Evolutionary conservation across 2,113 vertebrate genomes (phyloP).

Genomic region (Syngnathoides biaculeatus): DNA sequence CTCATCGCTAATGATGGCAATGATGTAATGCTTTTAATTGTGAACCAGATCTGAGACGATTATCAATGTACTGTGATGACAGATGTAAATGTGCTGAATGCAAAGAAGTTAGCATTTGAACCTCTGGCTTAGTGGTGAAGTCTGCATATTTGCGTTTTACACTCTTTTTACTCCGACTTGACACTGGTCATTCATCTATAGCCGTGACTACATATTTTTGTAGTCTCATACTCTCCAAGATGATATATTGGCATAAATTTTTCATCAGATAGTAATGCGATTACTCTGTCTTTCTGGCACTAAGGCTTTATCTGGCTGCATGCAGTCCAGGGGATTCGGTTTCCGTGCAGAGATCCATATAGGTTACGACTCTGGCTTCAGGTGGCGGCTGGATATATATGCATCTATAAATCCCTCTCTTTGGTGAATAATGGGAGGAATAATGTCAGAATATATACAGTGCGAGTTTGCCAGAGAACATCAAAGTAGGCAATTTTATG

Average conservation of each 20-base stretch:
- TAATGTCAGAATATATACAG: slow-evolving; percentile 25
- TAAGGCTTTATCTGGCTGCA: slow-evolving; percentile 66
- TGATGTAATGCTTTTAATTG: slow-evolving; percentile 33
- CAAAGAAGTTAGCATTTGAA: slow-evolving; percentile 54
- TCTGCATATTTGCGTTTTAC: slow-evolving; percentile 61
- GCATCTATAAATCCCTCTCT: slow-evolving; percentile 62
- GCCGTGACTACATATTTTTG: slow-evolving; percentile 68
- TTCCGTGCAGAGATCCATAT: slow-evolving; percentile 70
- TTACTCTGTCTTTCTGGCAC: slow-evolving; percentile 76
- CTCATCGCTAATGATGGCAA: slow-evolving; percentile 26
- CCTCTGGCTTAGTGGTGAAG: slow-evolving; percentile 41
- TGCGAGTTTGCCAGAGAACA: slow-evolving; percentile 30
- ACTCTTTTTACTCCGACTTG: slow-evolving; percentile 59
- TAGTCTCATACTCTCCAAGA: slow-evolving; percentile 74
- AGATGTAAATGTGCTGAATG: slow-evolving; percentile 54
- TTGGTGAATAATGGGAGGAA: slow-evolving; percentile 44
- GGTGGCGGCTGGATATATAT: slow-evolving; percentile 60
- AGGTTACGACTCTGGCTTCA: slow-evolving; percentile 57
- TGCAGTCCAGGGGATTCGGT: slow-evolving; percentile 72
- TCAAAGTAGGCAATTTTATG: slow-evolving; percentile 25
- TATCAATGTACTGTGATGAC: slow-evolving; percentile 26
- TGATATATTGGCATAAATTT: slow-evolving; percentile 81
- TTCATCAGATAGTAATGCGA: slow-evolving; percentile 80
- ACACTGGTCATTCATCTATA: slow-evolving; percentile 77
- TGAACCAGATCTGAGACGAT: slow-evolving; percentile 14